phyloP scores from a whole-genome alignment of 2,888 invertebrate genomes.

The Tridacna gigas region DNA sequence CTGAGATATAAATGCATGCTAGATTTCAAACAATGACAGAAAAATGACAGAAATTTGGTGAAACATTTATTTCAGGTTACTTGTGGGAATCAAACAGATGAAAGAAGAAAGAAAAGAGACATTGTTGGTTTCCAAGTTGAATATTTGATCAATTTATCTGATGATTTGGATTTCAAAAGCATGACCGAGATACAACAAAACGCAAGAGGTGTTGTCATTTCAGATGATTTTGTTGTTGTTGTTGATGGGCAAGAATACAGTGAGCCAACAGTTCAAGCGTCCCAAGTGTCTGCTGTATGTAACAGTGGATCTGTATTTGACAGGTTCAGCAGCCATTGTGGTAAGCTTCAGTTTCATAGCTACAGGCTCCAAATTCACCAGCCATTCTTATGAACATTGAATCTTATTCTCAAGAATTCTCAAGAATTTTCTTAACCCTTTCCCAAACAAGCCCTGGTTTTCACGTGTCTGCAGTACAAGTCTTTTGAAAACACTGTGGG shows the following conservation, averaged over 20 bases:
- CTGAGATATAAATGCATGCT: too few relatives aligned
- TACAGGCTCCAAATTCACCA: too few relatives aligned
- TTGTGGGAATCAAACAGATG: background rate
- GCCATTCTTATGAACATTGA: too few relatives aligned
- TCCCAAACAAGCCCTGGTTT: too few relatives aligned
- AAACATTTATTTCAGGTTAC: background rate
- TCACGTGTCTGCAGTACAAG: background rate
- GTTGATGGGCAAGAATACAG: background rate
- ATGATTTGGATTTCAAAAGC: background rate
- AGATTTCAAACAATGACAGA: too few relatives aligned
- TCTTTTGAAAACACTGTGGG: background rate
- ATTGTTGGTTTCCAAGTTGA: background rate
- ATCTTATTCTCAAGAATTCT: too few relatives aligned
- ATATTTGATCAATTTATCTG: background rate
- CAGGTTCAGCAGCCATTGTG: background rate
- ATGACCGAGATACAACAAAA: background rate
- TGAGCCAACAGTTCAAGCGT: background rate
- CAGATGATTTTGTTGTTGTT: background rate
- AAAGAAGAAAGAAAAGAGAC: background rate
- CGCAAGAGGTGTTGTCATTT: background rate
- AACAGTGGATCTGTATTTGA: slow-evolving; percentile 3
- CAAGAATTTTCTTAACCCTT: too few relatives aligned
- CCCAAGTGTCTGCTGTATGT: background rate
- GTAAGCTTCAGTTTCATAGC: background rate
- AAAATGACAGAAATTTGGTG: too few relatives aligned